Percentiles rank a stretch among this genome's conserved stretches.
Evolutionary conservation across 1,140 invertebrate genomes (phyloP).

Genomic region (Dreissena rostriformis): DNA sequence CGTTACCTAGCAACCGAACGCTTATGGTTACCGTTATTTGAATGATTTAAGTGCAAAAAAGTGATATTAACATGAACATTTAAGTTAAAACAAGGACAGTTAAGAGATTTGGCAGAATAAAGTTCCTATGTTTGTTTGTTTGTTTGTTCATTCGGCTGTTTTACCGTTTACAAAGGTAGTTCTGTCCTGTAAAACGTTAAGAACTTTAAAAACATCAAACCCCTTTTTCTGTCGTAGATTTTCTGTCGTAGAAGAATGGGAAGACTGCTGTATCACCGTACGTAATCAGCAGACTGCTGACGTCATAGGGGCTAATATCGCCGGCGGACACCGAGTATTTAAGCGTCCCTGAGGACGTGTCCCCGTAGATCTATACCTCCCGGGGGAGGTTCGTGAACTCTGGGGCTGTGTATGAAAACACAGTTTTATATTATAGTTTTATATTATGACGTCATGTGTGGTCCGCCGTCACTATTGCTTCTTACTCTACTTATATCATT

Average conservation of each 20-base stretch:
- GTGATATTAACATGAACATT: background rate
- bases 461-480: too few species aligned
- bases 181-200: background rate
- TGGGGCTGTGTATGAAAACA: slow-evolving; percentile 15
- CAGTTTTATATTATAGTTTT: background rate
- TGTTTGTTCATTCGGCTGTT: background rate
- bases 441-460: too few species aligned
- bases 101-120: background rate
- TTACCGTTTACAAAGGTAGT: background rate
- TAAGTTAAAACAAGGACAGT: background rate
- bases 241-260: slow-evolving; percentile 22
- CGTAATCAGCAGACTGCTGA: background rate
- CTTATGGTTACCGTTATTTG: background rate
- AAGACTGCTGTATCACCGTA: background rate
- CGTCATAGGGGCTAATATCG: slow-evolving; percentile 23
- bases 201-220: background rate
- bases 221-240: too few species aligned
- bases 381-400: slow-evolving; percentile 14
- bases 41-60: background rate
- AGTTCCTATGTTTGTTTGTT: background rate
- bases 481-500: too few species aligned
- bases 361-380: slow-evolving; percentile 12
- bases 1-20: background rate
- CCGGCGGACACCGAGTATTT: background rate
- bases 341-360: background rate